Percentiles rank a stretch among this genome's conserved stretches.
These are phyloP conservation scores for Myotis planiceps DNA, from an alignment of 2,797 vertebrate genomes.

Conservation along the genomic window DNA sequence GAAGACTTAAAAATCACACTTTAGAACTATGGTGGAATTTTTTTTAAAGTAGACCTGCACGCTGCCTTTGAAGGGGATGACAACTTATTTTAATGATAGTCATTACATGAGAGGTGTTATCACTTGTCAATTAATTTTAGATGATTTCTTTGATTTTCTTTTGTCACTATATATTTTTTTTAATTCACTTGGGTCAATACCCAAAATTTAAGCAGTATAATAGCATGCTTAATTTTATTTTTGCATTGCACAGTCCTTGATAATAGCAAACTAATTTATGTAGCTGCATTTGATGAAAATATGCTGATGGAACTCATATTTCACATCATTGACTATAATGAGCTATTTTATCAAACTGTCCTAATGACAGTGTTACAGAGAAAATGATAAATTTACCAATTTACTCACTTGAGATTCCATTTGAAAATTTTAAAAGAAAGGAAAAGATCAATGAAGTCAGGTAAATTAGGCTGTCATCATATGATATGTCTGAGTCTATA, in stretches of 20 bases:
- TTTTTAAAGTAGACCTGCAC: neutral
- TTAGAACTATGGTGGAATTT: neutral
- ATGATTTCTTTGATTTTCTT: conserved; percentile 73
- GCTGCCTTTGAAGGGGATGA: neutral
- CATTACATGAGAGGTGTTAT: conserved; percentile 74
- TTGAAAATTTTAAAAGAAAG: conserved; percentile 86
- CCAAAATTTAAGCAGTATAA: conserved; percentile 82
- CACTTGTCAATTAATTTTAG: conserved; percentile 79
- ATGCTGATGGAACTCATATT: conserved; percentile 90
- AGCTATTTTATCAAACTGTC: conserved; percentile 92
- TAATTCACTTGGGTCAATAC: conserved; percentile 81
- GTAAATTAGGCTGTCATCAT: conserved; percentile 83
- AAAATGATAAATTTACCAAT: conserved; percentile 91
- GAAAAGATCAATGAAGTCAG: conserved; percentile 83
- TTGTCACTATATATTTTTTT: conserved; percentile 61
- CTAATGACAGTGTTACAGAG: conserved; percentile 87
- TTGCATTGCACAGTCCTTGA: conserved; percentile 84
- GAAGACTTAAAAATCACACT: neutral
- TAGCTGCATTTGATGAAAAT: conserved; percentile 88
- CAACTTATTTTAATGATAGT: conserved; percentile 72
- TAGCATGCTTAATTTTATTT: conserved; percentile 88
- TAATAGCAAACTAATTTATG: conserved; percentile 90
- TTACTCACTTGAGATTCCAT: conserved; percentile 88
- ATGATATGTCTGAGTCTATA: conserved; percentile 78
- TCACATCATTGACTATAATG: conserved; percentile 91